phyloP scores from a whole-genome alignment of 2,888 invertebrate genomes.

The Anorthoa munda region DNA sequence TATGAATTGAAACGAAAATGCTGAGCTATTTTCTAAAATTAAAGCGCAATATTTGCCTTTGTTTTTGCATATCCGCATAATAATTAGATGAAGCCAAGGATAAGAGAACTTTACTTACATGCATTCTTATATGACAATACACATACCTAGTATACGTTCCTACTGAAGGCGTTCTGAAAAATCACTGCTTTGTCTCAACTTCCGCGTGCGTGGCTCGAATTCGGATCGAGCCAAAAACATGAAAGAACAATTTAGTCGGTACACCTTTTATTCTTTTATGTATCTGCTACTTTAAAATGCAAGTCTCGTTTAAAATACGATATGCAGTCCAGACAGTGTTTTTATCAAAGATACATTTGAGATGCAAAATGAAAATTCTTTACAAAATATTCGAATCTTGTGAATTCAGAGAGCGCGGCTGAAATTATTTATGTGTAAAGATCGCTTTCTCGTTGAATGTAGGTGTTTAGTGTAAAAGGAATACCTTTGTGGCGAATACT shows the following conservation, averaged over 20 bases:
- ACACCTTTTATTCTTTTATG: constrained; percentile 73
- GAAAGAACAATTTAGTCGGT: constrained; percentile 77
- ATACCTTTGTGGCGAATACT: constrained; percentile 84
- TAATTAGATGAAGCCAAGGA: constrained; percentile 55
- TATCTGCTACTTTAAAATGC: constrained; percentile 73
- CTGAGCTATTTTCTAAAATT: constrained; percentile 37
- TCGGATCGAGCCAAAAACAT: constrained; percentile 78
- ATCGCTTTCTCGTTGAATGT: constrained; percentile 66
- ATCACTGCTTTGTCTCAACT: constrained; percentile 78
- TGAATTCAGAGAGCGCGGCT: constrained; percentile 57
- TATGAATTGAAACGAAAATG: constrained; percentile 53
- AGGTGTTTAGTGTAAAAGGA: constrained; percentile 82
- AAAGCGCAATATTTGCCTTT: constrained; percentile 35
- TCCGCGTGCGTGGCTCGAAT: constrained; percentile 78
- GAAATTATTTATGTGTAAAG: constrained; percentile 62
- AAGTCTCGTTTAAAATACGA: constrained; percentile 74
- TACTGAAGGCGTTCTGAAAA: constrained; percentile 67
- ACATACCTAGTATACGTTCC: not conserved
- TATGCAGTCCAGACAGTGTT: constrained; percentile 69
- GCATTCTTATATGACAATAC: constrained; percentile 45
- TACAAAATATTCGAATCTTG: constrained; percentile 58
- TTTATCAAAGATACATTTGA: constrained; percentile 72
- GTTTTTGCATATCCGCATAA: constrained; percentile 37
- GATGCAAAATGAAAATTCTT: constrained; percentile 67
- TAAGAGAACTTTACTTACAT: constrained; percentile 59